A percentile compares a stretch with the other conserved stretches of the same genome.
These are phyloP conservation scores for Corythoichthys haematopterus DNA, from an alignment of 2,113 vertebrate genomes.

Conservation along the genomic window DNA sequence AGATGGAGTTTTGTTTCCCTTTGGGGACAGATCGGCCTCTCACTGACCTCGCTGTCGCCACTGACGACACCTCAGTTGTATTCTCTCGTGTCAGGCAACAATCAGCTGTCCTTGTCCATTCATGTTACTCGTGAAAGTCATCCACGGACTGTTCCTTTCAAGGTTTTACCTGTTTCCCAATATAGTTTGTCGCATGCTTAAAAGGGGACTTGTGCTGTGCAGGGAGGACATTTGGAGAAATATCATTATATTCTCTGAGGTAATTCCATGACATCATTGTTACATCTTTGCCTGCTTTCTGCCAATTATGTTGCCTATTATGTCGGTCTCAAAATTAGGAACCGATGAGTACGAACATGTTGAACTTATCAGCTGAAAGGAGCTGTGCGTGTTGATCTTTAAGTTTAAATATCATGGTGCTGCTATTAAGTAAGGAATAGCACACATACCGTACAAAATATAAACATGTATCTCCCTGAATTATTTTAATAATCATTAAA, in stretches of 20 bases:
- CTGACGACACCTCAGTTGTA: background rate
- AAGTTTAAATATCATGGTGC: background rate
- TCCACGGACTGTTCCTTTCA: background rate
- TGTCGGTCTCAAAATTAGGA: background rate
- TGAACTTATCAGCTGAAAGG: background rate
- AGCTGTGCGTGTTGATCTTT: background rate
- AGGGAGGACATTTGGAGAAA: background rate
- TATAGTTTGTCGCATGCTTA: no score
- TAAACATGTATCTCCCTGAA: background rate
- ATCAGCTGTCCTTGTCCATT: slow-evolving; percentile 4
- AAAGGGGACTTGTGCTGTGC: background rate
- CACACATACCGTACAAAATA: background rate
- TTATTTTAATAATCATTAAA: no score
- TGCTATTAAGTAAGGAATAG: background rate
- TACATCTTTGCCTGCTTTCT: background rate
- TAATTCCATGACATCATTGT: background rate
- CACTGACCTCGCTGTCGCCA: slow-evolving; percentile 1
- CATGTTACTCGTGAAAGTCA: background rate
- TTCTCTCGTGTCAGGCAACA: background rate
- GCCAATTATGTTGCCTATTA: background rate
- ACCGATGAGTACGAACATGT: background rate
- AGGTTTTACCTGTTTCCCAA: background rate
- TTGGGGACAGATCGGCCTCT: slow-evolving; percentile 4
- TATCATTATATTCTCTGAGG: background rate
- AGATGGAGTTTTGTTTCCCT: background rate